Conservation (phyloP, 1,140 invertebrate species). For the Polypedilum vanderplanki region DNA sequence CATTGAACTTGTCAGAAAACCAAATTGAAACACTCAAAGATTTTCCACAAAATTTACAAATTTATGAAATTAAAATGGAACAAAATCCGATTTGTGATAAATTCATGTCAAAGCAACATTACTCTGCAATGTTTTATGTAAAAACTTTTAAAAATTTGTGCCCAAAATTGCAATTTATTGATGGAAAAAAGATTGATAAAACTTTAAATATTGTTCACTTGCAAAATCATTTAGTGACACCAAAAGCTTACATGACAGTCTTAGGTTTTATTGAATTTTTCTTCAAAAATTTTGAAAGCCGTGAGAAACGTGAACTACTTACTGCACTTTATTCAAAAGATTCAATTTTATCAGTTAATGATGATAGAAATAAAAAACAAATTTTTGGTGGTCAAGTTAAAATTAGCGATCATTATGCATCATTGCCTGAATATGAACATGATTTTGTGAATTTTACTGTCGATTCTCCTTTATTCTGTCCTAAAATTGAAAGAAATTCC, state of each 20-base stretch:
- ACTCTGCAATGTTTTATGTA: background rate
- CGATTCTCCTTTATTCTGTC: background rate
- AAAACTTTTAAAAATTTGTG: background rate
- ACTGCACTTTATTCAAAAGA: background rate
- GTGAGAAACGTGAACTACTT: background rate
- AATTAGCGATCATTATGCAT: background rate
- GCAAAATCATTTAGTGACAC: background rate
- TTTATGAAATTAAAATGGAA: background rate
- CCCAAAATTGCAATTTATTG: background rate
- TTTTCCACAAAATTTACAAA: background rate
- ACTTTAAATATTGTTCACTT: background rate
- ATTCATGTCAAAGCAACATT: background rate
- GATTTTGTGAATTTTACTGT: background rate
- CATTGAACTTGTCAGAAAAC: background rate
- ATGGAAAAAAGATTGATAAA: background rate
- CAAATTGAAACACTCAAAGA: background rate
- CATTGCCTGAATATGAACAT: background rate
- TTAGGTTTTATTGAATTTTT: background rate
- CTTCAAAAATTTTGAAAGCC: background rate
- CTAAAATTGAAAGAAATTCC: no score
- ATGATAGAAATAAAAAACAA: background rate
- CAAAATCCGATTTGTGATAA: constrained; percentile 5
- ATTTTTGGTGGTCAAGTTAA: background rate
- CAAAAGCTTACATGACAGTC: background rate
- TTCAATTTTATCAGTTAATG: background rate